Base-by-base conservation (phyloP, 2,888 invertebrate species). In the Acleris cristana region DNA sequence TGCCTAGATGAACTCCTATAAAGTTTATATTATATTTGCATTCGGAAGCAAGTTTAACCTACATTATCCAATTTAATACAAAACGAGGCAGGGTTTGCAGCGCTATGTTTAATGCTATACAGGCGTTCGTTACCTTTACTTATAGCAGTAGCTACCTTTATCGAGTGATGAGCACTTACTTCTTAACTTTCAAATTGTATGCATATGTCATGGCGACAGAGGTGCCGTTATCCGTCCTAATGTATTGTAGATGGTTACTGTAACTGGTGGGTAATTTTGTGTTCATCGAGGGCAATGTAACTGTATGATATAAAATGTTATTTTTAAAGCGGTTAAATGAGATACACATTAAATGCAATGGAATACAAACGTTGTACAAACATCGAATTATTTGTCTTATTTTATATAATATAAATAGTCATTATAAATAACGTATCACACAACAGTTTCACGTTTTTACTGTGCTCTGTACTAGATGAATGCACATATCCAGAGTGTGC, bases 401-500 rank as follows among this genome's bases (percentile, higher is more conserved):
- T 55, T 34, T 55, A 55, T 16, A 51, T 56, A 56, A 45, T 45
- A 66, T 30, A 58, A 19, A 52, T 52, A 58, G 62, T 71, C 61
- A 55, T 64, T 65, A 71, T 49, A 51, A 65, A 75, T 74, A 73
- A 78, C 67, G 79, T 82, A 76, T 83, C 76, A 85, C 83, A 87
- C 79, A 81, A 85, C 75, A 85, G 82, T 79, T 58, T 82, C 79
- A 84, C 77, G 75, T 83, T 81, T 74, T 77, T 77, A 81, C 74
- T 80, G 86, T 90, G 89, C 88, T 83, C 78, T 76, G 80, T 77
- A 80, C 83, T 86, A 86, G 77, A 83, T 77, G 80, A 84, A 78
- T 83, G 88, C 89, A 88, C 86, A 82, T 85, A 81, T 84, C 80
- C 83, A 85, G 78, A 83, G 76, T 84, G 90, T 90, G 89, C 85